These are phyloP conservation scores for Vollenhovia emeryi DNA, from an alignment of 1,140 invertebrate genomes.

Conservation along the genomic window DNA sequence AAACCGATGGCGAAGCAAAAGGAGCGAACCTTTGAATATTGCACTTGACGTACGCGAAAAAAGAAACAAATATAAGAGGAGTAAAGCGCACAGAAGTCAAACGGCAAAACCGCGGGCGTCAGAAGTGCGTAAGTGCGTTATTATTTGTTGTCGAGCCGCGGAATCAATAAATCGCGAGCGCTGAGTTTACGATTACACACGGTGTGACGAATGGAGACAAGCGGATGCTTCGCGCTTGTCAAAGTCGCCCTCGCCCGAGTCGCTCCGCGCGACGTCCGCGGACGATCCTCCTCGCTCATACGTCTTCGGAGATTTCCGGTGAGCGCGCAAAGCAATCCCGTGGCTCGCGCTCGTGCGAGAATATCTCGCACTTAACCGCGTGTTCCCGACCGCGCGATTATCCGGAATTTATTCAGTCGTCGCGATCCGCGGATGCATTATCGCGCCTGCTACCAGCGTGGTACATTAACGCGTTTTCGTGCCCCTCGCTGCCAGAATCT, in stretches of 20 bases:
- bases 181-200: not conserved
- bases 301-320: conserved; percentile 34
- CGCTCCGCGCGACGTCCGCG: not conserved
- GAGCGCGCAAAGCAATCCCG: not conserved
- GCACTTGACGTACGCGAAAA: too few relatives aligned
- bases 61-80: too few relatives aligned
- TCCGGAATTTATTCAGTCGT: conserved; percentile 46
- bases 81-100: too few relatives aligned
- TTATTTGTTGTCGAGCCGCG: too few relatives aligned
- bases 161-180: conserved; percentile 28
- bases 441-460: not conserved
- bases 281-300: not conserved
- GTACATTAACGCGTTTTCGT: conserved; percentile 28
- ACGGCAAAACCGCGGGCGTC: not conserved
- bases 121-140: not conserved
- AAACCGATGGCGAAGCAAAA: not conserved
- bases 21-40: not conserved
- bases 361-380: conserved; percentile 43
- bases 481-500: not conserved
- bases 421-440: conserved; percentile 46
- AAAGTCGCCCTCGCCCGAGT: not conserved
- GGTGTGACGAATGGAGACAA: not conserved
- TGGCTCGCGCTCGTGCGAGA: conserved; percentile 17
- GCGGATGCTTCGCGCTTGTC: not conserved
- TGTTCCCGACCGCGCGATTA: conserved; percentile 35